Conservation (phyloP, 1,140 invertebrate genomes). For the Coptotermes formosanus region DNA sequence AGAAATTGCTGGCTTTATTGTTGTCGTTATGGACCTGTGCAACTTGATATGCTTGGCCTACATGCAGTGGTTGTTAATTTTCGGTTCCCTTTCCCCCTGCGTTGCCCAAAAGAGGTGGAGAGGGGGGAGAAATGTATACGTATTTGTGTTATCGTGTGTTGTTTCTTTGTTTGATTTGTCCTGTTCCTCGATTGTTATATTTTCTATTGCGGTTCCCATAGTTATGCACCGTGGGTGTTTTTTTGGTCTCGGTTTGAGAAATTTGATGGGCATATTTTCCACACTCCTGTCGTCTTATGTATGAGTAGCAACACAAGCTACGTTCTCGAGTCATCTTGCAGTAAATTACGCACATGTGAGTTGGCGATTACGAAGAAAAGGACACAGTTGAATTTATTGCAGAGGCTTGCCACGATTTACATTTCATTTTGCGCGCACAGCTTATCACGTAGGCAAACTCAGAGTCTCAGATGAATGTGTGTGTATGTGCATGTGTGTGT, state of each 20-base stretch:
- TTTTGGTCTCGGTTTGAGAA: background rate
- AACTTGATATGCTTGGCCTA: slow-evolving; percentile 11
- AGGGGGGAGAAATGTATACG: background rate
- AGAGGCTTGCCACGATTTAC: background rate
- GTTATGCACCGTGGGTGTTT: background rate
- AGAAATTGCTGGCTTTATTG: slow-evolving; percentile 11
- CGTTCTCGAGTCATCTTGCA: background rate
- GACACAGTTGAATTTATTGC: background rate
- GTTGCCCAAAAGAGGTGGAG: background rate
- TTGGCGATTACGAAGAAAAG: background rate
- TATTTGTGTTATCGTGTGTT: slow-evolving; percentile 1
- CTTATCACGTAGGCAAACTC: background rate
- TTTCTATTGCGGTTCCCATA: background rate
- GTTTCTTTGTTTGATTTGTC: slow-evolving; percentile 15
- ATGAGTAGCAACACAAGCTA: background rate
- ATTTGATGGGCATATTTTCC: background rate
- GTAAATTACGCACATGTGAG: background rate
- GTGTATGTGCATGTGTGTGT: too few relatives aligned
- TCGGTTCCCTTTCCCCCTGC: background rate
- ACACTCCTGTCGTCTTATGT: background rate
- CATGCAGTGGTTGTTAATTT: slow-evolving; percentile 3
- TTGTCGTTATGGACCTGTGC: background rate
- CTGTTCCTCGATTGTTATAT: background rate
- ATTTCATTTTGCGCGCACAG: background rate
- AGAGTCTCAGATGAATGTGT: too few relatives aligned